Base-by-base conservation (phyloP, 2,888 invertebrate species). In the Iphiclides podalirius region DNA sequence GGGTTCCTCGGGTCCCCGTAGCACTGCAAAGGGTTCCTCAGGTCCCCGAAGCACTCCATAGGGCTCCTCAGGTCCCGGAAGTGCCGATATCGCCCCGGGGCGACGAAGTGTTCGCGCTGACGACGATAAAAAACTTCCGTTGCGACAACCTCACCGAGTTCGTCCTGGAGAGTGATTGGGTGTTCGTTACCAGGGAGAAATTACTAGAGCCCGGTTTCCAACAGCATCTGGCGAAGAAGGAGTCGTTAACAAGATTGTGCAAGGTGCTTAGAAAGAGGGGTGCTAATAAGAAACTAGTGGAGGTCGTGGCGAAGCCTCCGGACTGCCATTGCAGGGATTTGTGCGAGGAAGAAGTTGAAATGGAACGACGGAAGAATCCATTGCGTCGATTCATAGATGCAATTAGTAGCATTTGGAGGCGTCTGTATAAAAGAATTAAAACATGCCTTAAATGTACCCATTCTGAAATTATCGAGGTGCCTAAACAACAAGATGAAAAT, bases 161-260 rank as follows among this genome's bases (percentile, higher is more conserved):
- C 37, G 78, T 75, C 9, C 64, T 67, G 12, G 79, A 87, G 59
- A 87, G 87, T 52, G 80, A 84, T 35, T 88, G 88, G 88, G 70
- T 88, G 31, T 60, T 88, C 16, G 59, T 86, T 1, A 72, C 75
- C 1, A 66, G 67, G 31, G 70, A 82, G 37, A 70, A 80, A 42
- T 51, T 88, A 1, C 55, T 71, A 31, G 76, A 79, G 31, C 84
- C 88, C 1, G 79, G 59, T 48, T 82, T 85, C 43, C 85, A 82
- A 52, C 64, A 70, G 26, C 67, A 64, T 15, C 60, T 88, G 11
- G 58, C 71, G 8, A 77, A 63, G 36, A 61, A 70, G 2, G 72
- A 79, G 26, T 62, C 68, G 1, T 45, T 88, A 14, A 75, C 75
- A 0, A 61, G 61, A 17, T 52, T 82, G 1, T 87, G 86, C 55